Conservation (phyloP, 2,888 invertebrate genomes). For the Nowickia ferox region DNA sequence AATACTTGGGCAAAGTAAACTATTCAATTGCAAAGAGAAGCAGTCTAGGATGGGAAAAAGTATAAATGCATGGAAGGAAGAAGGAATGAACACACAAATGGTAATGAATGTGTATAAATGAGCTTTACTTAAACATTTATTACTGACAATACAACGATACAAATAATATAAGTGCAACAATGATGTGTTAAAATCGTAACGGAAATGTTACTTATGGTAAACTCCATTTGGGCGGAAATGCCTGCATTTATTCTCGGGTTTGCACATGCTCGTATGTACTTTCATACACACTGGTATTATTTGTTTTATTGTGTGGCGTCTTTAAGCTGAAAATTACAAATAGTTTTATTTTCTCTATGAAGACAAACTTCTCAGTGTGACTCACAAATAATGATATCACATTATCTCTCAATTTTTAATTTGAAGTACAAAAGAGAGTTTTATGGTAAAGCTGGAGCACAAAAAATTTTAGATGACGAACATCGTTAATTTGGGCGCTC, state of each 20-base stretch:
- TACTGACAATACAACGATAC: conserved; percentile 29
- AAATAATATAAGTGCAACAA: conserved; percentile 1
- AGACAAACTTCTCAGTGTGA: neutral
- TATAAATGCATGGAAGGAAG: neutral
- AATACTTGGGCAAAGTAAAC: conserved; percentile 16
- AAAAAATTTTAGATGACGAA: too few species aligned
- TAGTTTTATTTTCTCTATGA: neutral
- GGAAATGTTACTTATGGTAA: conserved; percentile 60
- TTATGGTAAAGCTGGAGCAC: too few species aligned
- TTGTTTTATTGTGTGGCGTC: conserved; percentile 11
- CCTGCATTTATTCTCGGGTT: neutral
- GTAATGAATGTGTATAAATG: conserved; percentile 32
- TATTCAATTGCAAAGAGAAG: conserved; percentile 28
- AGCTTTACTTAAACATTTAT: conserved; percentile 41
- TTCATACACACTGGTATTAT: neutral
- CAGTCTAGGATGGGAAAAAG: conserved; percentile 5
- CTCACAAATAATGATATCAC: neutral
- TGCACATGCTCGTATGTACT: neutral
- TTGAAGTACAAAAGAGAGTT: too few species aligned
- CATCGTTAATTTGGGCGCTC: too few species aligned
- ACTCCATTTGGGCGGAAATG: conserved; percentile 29
- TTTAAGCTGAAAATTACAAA: conserved; percentile 20
- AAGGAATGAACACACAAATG: conserved; percentile 6
- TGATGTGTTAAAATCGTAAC: conserved; percentile 43
- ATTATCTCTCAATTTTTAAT: too few species aligned